Conservation (phyloP, 2,113 vertebrate genomes). For the Ovis aries region DNA sequence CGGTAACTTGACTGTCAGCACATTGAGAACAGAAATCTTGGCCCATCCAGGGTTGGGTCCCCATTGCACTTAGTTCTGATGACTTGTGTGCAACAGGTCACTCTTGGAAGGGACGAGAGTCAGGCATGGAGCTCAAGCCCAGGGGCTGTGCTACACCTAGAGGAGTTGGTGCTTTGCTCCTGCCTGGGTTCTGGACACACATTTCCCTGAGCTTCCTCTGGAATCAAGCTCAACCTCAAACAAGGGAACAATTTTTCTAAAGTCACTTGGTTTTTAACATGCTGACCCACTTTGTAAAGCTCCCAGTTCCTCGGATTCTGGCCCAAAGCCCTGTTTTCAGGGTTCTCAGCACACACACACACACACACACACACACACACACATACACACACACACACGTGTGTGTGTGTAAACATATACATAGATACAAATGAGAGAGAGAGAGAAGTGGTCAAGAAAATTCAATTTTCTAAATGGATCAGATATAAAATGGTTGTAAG, state of each 20-base stretch:
- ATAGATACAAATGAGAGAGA: not conserved
- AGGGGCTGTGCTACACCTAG: not conserved
- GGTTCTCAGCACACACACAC: not conserved
- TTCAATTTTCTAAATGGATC: not conserved
- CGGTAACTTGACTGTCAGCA: not conserved
- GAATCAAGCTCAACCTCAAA: not conserved
- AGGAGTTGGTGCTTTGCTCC: not conserved
- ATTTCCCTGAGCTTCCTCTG: not conserved
- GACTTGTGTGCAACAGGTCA: not conserved
- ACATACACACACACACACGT: not conserved
- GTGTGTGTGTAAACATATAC: not conserved
- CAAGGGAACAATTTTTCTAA: not conserved
- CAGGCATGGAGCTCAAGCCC: not conserved
- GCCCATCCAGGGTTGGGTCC: not conserved
- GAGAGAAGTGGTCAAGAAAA: not conserved
- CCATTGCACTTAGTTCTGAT: not conserved
- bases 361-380: not conserved
- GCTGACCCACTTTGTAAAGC: not conserved
- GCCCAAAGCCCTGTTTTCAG: not conserved
- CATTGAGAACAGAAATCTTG: constrained; percentile 21
- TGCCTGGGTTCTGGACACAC: not conserved
- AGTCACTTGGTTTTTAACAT: constrained; percentile 32
- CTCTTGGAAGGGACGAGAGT: not conserved
- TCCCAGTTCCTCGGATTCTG: not conserved
- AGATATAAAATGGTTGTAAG: constrained; percentile 6